phyloP scores from a whole-genome alignment of 1,140 invertebrate species.

The Drosophila virilis region DNA sequence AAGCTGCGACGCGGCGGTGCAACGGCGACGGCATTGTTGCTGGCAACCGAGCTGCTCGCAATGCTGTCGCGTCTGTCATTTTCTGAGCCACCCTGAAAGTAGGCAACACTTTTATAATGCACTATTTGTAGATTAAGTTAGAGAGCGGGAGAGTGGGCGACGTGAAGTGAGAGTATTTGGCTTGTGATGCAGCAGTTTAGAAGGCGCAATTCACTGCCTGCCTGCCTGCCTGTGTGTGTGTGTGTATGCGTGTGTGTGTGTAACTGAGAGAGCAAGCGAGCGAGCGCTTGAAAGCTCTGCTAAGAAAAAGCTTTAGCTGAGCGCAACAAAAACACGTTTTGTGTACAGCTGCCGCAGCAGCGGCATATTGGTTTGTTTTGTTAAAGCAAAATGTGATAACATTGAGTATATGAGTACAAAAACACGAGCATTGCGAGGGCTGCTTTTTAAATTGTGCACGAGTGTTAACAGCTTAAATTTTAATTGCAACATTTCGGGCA shows the following conservation, averaged over 20 bases:
- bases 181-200: no score
- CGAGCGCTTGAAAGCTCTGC: constrained; percentile 12
- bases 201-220: neutral
- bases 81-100: constrained; percentile 54
- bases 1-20: neutral
- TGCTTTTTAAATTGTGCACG: no score
- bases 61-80: constrained; percentile 49
- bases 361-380: neutral
- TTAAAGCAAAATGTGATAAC: neutral
- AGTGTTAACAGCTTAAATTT: no score
- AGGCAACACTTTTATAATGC: constrained; percentile 40
- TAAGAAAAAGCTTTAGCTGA: neutral
- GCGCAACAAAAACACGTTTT: constrained; percentile 10
- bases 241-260: neutral
- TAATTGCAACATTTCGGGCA: no score
- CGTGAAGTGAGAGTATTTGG: neutral
- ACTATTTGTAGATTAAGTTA: neutral
- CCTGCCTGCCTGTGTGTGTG: neutral
- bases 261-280: neutral
- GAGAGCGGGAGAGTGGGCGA: neutral
- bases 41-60: constrained; percentile 9
- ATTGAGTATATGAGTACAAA: neutral
- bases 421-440: neutral
- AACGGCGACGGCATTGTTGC: constrained; percentile 12
- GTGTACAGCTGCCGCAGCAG: neutral